phyloP scores from a whole-genome alignment of 2,888 invertebrate genomes.

The Thymelicus sylvestris region DNA sequence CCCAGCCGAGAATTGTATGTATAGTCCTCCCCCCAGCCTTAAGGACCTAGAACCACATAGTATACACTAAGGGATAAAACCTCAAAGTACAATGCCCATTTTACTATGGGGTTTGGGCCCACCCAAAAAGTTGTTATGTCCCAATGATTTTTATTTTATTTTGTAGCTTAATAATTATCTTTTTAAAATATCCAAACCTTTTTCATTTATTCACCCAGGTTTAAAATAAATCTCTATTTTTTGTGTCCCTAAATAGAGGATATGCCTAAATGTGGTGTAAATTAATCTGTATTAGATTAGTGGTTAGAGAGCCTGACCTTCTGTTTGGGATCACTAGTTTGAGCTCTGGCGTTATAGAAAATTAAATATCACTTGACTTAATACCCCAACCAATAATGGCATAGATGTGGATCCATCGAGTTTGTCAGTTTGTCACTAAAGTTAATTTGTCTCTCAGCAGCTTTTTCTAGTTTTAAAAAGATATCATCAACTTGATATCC shows the following conservation, averaged over 20 bases:
- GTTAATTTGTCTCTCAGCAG: too few relatives aligned
- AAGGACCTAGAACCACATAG: too few relatives aligned
- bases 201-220: neutral
- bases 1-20: too few relatives aligned
- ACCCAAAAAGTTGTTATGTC: neutral
- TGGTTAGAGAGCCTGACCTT: constrained; percentile 1
- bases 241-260: neutral
- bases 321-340: neutral
- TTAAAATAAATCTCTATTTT: neutral
- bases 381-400: constrained; percentile 25
- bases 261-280: neutral
- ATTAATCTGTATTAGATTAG: neutral
- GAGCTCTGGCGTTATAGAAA: neutral
- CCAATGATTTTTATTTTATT: neutral
- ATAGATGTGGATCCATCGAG: constrained; percentile 3
- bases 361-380: neutral
- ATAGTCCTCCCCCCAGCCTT: too few relatives aligned
- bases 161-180: constrained; percentile 2
- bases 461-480: too few relatives aligned
- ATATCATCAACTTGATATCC: too few relatives aligned
- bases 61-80: too few relatives aligned
- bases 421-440: constrained; percentile 1
- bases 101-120: constrained; percentile 2
- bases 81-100: constrained; percentile 15
- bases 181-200: constrained; percentile 2